Evolutionary conservation across 2,888 invertebrate genomes (phyloP).

Genomic region (Brachyopa scutellaris): DNA sequence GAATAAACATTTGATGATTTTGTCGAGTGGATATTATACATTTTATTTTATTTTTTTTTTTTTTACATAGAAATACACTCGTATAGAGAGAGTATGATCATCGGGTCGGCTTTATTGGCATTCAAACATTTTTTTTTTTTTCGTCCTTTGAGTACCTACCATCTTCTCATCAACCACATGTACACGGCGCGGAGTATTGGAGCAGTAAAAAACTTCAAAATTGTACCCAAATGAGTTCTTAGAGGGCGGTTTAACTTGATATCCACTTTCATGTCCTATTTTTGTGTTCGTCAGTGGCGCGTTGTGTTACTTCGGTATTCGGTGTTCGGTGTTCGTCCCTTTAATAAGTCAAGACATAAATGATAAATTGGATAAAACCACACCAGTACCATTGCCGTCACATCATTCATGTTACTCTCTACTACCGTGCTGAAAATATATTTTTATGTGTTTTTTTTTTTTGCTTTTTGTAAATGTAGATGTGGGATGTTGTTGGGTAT

Average conservation of each 20-base stretch:
- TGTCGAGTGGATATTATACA: slow-evolving; percentile 29
- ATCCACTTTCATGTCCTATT: slow-evolving; percentile 52
- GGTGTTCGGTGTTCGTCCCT: slow-evolving; percentile 12
- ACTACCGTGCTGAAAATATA: slow-evolving; percentile 27
- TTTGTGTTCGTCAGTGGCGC: background rate
- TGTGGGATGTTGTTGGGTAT: background rate
- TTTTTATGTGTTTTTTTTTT: slow-evolving; percentile 19
- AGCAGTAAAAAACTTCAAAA: slow-evolving; percentile 33
- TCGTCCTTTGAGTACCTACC: too few species aligned
- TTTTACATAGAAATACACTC: too few species aligned
- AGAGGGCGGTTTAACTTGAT: slow-evolving; percentile 60
- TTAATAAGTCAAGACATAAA: slow-evolving; percentile 59
- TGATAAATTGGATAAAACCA: slow-evolving; percentile 67
- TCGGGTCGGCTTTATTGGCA: slow-evolving; percentile 38
- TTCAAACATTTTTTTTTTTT: slow-evolving; percentile 21
- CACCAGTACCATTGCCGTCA: slow-evolving; percentile 53
- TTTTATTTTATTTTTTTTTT: too few species aligned
- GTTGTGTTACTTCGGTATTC: background rate
- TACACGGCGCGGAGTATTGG: background rate
- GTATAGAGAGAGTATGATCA: slow-evolving; percentile 10
- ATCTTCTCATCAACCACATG: too few species aligned
- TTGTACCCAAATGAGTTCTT: slow-evolving; percentile 67
- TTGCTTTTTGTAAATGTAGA: background rate
- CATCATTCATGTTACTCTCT: slow-evolving; percentile 56
- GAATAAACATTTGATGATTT: slow-evolving; percentile 5